Evolutionary conservation across 1,140 invertebrate species (phyloP), one percentile per base, ranked within the genome.

Genomic region (Brachionus plicatilis): DNA sequence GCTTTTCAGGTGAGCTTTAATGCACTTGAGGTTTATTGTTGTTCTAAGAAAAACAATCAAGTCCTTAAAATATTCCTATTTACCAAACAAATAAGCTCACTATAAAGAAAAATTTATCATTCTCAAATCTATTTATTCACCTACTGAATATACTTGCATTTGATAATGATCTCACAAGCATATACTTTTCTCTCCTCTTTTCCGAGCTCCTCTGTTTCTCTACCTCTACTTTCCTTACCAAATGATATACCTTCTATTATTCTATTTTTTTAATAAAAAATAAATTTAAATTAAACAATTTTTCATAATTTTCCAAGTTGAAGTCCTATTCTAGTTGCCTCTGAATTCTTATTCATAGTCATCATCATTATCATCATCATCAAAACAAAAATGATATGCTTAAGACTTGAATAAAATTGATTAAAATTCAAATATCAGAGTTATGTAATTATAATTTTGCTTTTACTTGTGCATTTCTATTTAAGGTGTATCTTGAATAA

Each of bases 121-220:
- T 50, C n/a, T 76, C 27, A 76, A 76, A 76, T 50, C 70, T 75
- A 43, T 76, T 50, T 76, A 76, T 76, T 76, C 72, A 76, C 72
- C 72, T 76, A 76, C 72, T 76, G 72, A 76, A 76, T 76, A 47
- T 27, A 27, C 20, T 50, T 27, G 8, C 47, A 24, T 76, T 76
- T 76, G 72, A 76, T 76, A 76, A 76, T 76, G 72, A 76, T 76
- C 72, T 76, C 50, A 76, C 37, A 60, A 60, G n/a, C 53, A 60
- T 60, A 60, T 60, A 20, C 53, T 20, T 20, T 60, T 60, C 53
- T 60, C 53, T 60, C 17, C 20, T 60, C n/a, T 60, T 24, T 14
- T 60, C 17, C 53, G 53, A 60, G 53, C 53, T 60, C 53, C 53
- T 60, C 53, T 60, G 53, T 24, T 60, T 60, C 20, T 20, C 17